These are phyloP conservation scores for Rhadina sibilatrix DNA, from an alignment of 2,113 vertebrate genomes.

Conservation along the genomic window DNA sequence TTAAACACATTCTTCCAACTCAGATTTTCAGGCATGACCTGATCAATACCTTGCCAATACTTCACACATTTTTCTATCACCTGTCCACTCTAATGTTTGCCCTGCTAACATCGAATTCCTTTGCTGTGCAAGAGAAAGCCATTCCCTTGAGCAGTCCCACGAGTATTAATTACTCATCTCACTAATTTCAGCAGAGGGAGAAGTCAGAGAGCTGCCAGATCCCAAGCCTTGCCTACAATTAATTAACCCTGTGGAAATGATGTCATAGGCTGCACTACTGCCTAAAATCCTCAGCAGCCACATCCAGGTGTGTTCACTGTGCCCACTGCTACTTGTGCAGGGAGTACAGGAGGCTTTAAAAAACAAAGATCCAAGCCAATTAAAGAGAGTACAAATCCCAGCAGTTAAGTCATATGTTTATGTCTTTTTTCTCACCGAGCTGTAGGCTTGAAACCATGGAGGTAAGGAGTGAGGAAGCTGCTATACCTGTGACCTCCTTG, in stretches of 20 bases:
- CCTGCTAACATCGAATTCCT: not conserved
- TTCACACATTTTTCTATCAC: not conserved
- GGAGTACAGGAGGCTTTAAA: not conserved
- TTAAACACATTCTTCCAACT: not conserved
- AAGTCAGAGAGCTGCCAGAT: not conserved
- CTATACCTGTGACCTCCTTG: not conserved
- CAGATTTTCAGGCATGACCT: not conserved
- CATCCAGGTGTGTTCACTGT: not conserved
- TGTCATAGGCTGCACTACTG: not conserved
- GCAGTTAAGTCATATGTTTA: not conserved
- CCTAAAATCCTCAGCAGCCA: not conserved
- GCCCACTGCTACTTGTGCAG: not conserved
- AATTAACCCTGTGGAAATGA: not conserved
- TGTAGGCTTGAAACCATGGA: fast-evolving
- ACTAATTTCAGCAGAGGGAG: not conserved
- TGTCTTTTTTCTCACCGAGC: not conserved
- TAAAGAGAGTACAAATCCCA: not conserved
- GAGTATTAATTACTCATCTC: not conserved
- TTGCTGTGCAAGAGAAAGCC: not conserved
- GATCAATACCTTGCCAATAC: not conserved
- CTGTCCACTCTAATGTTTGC: not conserved
- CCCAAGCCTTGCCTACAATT: not conserved
- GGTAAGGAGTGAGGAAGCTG: not conserved
- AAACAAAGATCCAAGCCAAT: not conserved
- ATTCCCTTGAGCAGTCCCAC: not conserved